Percentiles rank a stretch among this genome's conserved stretches.
These are phyloP conservation scores for Ophthalmolycus amberensis DNA, from an alignment of 2,113 vertebrate genomes.

Conservation along the genomic window DNA sequence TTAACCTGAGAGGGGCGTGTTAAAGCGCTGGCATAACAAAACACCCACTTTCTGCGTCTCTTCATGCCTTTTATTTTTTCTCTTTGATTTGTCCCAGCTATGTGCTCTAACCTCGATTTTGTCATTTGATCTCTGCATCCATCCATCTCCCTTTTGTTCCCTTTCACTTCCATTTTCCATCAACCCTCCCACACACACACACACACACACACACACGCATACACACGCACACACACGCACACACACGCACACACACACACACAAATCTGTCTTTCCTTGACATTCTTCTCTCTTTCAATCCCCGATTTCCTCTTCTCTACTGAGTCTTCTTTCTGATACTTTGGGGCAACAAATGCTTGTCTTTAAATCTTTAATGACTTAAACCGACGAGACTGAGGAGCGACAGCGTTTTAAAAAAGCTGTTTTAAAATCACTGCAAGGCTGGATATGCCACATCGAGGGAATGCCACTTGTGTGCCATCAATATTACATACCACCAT, in stretches of 20 bases:
- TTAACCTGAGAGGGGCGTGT: conserved; percentile 45
- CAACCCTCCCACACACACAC: not conserved
- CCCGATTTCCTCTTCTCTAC: not conserved
- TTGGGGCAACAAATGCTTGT: conserved; percentile 7
- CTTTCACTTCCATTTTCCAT: not conserved
- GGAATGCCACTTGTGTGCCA: conserved; percentile 51
- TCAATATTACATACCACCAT: conserved; percentile 75
- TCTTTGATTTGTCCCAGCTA: conserved; percentile 16
- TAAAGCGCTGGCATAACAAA: conserved; percentile 25
- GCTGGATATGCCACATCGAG: conserved; percentile 25
- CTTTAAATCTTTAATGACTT: conserved; percentile 65
- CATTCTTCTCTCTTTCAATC: not conserved
- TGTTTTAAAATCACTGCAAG: conserved; percentile 59
- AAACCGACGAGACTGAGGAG: conserved; percentile 26
- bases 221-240: not conserved
- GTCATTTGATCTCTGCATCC: conserved; percentile 43
- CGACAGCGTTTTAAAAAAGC: conserved; percentile 52
- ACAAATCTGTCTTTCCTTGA: not conserved
- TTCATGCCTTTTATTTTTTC: conserved; percentile 6
- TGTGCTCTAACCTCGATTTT: conserved; percentile 16
- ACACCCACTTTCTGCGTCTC: conserved; percentile 27
- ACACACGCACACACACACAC: not conserved
- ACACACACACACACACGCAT: not conserved
- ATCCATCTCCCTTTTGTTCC: conserved; percentile 44
- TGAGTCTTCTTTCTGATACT: conserved; percentile 24